Percentiles rank a stretch among this genome's conserved stretches.
Evolutionary conservation across 2,113 vertebrate species (phyloP).

Genomic region (Suricata suricatta): DNA sequence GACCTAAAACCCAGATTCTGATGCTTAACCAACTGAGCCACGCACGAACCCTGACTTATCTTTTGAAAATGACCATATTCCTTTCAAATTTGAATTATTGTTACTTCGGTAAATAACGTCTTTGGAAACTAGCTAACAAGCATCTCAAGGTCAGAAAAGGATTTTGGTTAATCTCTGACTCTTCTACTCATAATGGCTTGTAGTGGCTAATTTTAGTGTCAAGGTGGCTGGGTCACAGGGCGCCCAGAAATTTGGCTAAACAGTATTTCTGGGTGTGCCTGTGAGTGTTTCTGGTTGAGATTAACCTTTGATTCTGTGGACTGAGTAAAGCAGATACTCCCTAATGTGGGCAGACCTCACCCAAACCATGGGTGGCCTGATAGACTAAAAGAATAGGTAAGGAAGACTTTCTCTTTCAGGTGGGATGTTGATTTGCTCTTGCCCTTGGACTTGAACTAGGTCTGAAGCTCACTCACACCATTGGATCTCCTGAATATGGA

Average conservation of each 20-base stretch:
- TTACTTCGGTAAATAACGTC: slow-evolving; percentile 10
- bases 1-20: no score
- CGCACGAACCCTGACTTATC: not conserved
- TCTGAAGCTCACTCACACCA: not conserved
- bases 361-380: not conserved
- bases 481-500: not conserved
- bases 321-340: not conserved
- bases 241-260: not conserved
- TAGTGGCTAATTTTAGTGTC: not conserved
- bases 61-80: not conserved
- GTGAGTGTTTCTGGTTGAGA: not conserved
- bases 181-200: not conserved
- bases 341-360: not conserved
- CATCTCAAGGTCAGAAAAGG: not conserved
- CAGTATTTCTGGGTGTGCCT: not conserved
- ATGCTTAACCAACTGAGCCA: no score
- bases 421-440: not conserved
- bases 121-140: not conserved
- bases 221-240: not conserved
- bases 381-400: not conserved
- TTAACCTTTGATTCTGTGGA: not conserved
- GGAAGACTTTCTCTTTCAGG: not conserved
- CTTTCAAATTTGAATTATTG: slow-evolving; percentile 1
- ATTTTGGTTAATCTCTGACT: not conserved
- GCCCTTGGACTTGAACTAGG: not conserved